Percentiles rank a stretch among this genome's conserved stretches.
phyloP scores from a whole-genome alignment of 2,113 vertebrate species.

The Planiliza haematocheilus region DNA sequence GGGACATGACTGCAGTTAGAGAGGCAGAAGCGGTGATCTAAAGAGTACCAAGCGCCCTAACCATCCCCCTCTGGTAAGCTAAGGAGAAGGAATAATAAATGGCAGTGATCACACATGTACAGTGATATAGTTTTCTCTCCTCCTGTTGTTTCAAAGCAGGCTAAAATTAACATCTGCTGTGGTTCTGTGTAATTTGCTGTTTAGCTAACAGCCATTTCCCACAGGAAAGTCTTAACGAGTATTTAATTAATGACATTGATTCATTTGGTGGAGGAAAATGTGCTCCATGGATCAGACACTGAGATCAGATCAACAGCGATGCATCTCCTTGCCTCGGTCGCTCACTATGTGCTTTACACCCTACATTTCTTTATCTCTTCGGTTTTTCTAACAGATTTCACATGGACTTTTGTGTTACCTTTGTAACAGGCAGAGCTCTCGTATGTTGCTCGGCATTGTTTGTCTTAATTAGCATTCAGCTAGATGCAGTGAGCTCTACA shows the following conservation, averaged over 20 bases:
- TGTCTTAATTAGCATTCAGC: constrained; percentile 25
- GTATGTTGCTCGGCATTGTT: background rate
- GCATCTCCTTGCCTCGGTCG: background rate
- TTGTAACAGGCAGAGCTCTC: background rate
- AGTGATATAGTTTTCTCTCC: background rate
- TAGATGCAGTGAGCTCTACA: constrained; percentile 42
- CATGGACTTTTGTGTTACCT: background rate
- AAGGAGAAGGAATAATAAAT: no score
- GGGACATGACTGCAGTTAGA: background rate
- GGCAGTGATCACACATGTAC: background rate
- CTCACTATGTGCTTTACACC: background rate
- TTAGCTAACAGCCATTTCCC: constrained; percentile 70
- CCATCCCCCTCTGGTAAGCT: no score
- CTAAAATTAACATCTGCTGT: constrained; percentile 61
- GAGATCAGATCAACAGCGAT: constrained; percentile 31
- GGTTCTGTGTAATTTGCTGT: constrained; percentile 65
- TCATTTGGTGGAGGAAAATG: constrained; percentile 64
- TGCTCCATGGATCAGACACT: constrained; percentile 51
- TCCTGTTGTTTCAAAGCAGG: constrained; percentile 30
- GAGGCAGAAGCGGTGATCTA: background rate
- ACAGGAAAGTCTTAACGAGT: constrained; percentile 75
- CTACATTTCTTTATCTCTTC: constrained; percentile 2
- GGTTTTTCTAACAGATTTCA: background rate
- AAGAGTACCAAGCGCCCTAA: background rate
- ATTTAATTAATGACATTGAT: constrained; percentile 77